Evolutionary conservation across 2,888 invertebrate genomes (phyloP).

Genomic region (Minunthozetes semirufus): DNA sequence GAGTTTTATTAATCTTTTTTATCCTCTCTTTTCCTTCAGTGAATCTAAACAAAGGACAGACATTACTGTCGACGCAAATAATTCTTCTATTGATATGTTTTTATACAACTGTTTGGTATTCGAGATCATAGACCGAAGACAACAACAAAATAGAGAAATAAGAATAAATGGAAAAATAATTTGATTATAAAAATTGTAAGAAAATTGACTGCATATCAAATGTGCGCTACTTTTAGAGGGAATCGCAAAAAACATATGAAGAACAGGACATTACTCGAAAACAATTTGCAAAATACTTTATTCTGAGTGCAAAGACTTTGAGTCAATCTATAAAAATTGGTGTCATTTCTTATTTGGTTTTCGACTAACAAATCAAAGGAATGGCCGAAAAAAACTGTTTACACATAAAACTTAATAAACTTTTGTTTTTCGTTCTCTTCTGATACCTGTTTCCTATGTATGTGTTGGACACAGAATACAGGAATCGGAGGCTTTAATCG

Average conservation of each 20-base stretch:
- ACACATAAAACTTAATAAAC: neutral
- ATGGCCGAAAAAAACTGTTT: neutral
- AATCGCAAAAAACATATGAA: neutral
- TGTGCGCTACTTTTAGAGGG: neutral
- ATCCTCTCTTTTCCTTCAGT: neutral
- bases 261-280: neutral
- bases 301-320: too few species aligned
- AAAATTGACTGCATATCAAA: neutral
- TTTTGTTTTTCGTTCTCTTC: neutral
- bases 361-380: neutral
- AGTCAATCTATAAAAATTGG: too few species aligned
- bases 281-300: neutral
- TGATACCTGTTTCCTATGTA: slow-evolving; percentile 4
- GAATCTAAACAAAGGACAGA: slow-evolving; percentile 3
- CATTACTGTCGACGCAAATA: slow-evolving; percentile 23
- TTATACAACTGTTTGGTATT: slow-evolving; percentile 23
- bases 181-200: neutral
- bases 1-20: neutral
- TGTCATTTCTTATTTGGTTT: too few species aligned
- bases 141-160: neutral
- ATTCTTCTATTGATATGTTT: slow-evolving; percentile 8
- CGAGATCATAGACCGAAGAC: neutral
- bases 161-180: neutral
- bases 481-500: neutral
- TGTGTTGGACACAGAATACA: neutral